Base-by-base conservation (phyloP, 30 jellyfish, hydroid and myxozoan genomes). In the Turritopsis rubra region DNA sequence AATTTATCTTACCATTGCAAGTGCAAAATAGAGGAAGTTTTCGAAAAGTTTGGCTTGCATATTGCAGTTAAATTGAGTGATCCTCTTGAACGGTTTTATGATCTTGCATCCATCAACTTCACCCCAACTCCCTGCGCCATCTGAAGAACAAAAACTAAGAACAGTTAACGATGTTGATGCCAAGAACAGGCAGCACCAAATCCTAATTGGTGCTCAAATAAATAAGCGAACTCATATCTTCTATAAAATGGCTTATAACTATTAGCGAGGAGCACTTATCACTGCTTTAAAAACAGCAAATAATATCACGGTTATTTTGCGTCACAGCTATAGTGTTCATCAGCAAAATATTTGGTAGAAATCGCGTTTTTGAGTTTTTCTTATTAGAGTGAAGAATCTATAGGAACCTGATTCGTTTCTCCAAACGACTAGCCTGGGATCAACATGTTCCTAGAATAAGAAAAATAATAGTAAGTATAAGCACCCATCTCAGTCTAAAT, bases 351-450 rank as follows among this genome's bases (percentile, higher is more conserved):
- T n/a, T n/a, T n/a, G n/a, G n/a, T n/a, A n/a, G n/a, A n/a, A n/a
- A n/a, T n/a, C n/a, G n/a, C n/a, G n/a, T n/a, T n/a, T n/a, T n/a
- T n/a, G n/a, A n/a, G n/a, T n/a, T n/a, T n/a, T n/a, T n/a, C n/a
- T 41, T 41, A 41, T 41, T 5, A 41, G 60, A 41, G 9, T 41
- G 60, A 41, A 41, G 60, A 3, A 13, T 41, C 13, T n/a, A n/a
- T n/a, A n/a, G n/a, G n/a, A n/a, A 41, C 60, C 60, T 41, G 60
- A 41, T 41, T 66, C 77, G 30, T 30, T 52, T 29, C 29, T 60
- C 85, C 85, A 77, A n/a, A 77, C 1, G n/a, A 77, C 72, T 26
- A 77, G 66, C 21, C 53, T 25, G 71, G 85, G 72, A 25, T 77
- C 53, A 16, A 28, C 28, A 77, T 77, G 71, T 17, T 30, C 70